phyloP scores from a whole-genome alignment of 2,797 vertebrate genomes.

The Scolopax rusticola region DNA sequence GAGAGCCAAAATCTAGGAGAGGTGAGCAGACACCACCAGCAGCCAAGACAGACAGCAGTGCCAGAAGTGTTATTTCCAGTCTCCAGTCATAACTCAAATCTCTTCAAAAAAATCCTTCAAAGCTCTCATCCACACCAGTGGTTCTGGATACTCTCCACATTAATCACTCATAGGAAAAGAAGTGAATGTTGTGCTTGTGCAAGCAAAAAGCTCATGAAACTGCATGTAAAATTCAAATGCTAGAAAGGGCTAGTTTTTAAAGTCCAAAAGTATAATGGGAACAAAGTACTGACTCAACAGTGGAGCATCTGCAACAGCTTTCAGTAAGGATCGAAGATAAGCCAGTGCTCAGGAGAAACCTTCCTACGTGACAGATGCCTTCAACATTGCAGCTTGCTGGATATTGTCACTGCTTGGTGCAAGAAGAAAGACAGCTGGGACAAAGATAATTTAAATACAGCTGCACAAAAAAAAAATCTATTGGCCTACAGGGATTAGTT shows the following conservation, averaged over 20 bases:
- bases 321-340: conserved; percentile 26
- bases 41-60: conserved; percentile 13
- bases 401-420: background rate
- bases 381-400: background rate
- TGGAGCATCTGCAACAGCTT: conserved; percentile 50
- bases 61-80: conserved; percentile 43
- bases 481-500: background rate
- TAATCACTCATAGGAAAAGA: conserved; percentile 19
- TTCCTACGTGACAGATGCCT: background rate
- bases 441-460: background rate
- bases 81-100: background rate
- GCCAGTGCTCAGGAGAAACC: background rate
- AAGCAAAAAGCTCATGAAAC: conserved; percentile 45
- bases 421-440: background rate
- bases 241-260: too few relatives aligned
- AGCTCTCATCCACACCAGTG: background rate
- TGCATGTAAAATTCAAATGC: background rate
- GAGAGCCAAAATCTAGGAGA: conserved; percentile 36
- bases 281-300: conserved; percentile 23
- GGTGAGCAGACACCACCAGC: conserved; percentile 36
- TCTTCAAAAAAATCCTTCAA: background rate
- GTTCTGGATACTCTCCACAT: conserved; percentile 38
- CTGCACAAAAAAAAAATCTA: background rate
- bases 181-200: background rate
- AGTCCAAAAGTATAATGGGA: conserved; percentile 21